A percentile compares a stretch with the other conserved stretches of the same genome.
phyloP scores from a whole-genome alignment of 2,888 invertebrate species.

The Phengaris arion region DNA sequence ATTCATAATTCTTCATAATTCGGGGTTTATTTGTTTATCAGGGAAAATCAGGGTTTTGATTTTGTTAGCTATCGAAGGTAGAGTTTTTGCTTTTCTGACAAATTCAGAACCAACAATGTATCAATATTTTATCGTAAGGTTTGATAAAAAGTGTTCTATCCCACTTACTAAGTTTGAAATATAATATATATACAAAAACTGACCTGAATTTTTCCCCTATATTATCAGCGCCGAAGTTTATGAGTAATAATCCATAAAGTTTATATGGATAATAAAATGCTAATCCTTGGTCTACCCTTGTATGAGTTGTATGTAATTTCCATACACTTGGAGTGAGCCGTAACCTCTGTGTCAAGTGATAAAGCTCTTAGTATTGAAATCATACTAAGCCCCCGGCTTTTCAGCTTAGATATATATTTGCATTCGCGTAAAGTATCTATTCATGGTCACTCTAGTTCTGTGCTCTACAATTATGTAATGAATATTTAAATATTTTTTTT shows the following conservation, averaged over 20 bases:
- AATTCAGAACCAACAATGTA: too few relatives aligned
- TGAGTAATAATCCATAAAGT: constrained; percentile 14
- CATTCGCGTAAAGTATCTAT: not conserved
- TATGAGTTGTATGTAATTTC: constrained; percentile 9
- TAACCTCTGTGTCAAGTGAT: constrained; percentile 6
- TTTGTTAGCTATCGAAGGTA: too few relatives aligned
- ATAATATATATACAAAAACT: not conserved
- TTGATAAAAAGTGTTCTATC: too few relatives aligned
- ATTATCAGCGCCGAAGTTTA: constrained; percentile 16
- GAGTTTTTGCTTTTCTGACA: too few relatives aligned
- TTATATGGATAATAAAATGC: constrained; percentile 12
- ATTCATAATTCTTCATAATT: too few relatives aligned
- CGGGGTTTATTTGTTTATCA: too few relatives aligned
- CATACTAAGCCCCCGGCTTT: constrained; percentile 8
- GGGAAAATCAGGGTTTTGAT: too few relatives aligned
- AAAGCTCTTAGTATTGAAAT: constrained; percentile 16
- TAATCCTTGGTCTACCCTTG: not conserved
- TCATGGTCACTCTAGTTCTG: not conserved
- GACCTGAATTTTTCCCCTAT: not conserved
- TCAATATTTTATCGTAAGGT: too few relatives aligned
- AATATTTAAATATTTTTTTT: not conserved
- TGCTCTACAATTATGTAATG: too few relatives aligned
- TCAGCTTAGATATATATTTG: not conserved
- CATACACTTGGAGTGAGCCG: not conserved
- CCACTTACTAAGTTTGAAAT: not conserved